Conservation (phyloP, 2,113 vertebrate species). For the Meriones unguiculatus region DNA sequence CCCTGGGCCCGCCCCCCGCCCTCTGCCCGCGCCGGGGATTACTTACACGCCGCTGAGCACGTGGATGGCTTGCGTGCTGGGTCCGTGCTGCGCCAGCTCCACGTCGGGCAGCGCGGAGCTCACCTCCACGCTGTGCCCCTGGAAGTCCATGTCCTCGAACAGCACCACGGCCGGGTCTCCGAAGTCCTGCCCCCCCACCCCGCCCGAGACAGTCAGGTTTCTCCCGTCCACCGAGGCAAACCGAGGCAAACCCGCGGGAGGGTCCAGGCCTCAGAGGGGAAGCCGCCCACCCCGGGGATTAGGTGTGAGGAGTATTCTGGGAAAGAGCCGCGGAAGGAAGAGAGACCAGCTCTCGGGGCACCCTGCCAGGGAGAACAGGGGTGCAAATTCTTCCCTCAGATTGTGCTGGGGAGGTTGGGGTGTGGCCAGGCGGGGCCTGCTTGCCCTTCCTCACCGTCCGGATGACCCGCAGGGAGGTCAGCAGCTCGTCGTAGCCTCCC, state of each 20-base stretch:
- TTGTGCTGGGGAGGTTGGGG: neutral
- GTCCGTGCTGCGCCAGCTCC: constrained; percentile 88
- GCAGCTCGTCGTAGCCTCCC: constrained; percentile 90
- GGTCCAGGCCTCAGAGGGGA: neutral
- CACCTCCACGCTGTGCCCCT: constrained; percentile 91
- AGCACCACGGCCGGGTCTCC: constrained; percentile 91
- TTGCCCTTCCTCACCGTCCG: constrained; percentile 90
- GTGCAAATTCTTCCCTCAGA: neutral
- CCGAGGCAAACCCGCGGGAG: neutral
- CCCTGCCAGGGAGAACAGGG: neutral
- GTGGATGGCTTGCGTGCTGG: constrained; percentile 91
- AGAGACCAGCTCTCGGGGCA: neutral
- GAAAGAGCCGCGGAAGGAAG: neutral
- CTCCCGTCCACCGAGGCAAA: neutral
- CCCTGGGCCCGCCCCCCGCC: neutral
- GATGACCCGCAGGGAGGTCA: constrained; percentile 93
- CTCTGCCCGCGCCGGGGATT: neutral
- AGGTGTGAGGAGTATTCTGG: neutral
- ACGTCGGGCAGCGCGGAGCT: constrained; percentile 91
- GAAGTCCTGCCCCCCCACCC: constrained; percentile 89
- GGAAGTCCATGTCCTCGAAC: constrained; percentile 90
- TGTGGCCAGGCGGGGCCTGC: neutral
- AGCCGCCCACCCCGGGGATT: neutral
- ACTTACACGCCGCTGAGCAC: constrained; percentile 95
- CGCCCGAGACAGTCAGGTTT: constrained; percentile 35